phyloP scores from a whole-genome alignment of 2,888 invertebrate species.

The Napeogenes sylphis region DNA sequence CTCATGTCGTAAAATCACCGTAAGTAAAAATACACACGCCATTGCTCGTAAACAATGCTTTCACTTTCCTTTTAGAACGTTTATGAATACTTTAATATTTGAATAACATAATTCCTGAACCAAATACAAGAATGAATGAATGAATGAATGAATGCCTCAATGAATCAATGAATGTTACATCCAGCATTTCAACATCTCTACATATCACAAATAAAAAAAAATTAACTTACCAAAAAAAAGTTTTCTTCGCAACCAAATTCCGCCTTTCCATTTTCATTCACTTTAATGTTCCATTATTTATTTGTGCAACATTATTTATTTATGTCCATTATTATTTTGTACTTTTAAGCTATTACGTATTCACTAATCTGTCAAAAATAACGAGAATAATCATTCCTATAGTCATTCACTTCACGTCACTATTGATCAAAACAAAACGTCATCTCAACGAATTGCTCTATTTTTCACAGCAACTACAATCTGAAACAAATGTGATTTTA shows the following conservation, averaged over 20 bases:
- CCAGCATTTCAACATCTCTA: too few species aligned
- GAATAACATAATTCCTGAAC: too few species aligned
- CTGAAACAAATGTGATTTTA: constrained; percentile 32
- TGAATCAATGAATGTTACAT: too few species aligned
- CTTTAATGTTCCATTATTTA: constrained; percentile 16
- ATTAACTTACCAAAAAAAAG: constrained; percentile 20
- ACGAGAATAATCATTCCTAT: constrained; percentile 23
- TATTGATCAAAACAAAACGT: constrained; percentile 19
- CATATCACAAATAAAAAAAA: too few species aligned
- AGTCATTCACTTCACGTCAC: constrained; percentile 27
- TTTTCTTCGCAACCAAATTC: constrained; percentile 39
- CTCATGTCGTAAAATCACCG: constrained; percentile 19
- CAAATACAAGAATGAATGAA: too few species aligned
- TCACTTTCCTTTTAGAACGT: background rate
- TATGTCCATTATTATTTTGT: constrained; percentile 25
- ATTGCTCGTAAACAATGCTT: constrained; percentile 13
- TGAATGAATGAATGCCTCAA: too few species aligned
- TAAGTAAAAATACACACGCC: constrained; percentile 11
- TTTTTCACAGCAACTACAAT: constrained; percentile 16
- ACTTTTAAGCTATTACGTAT: constrained; percentile 11
- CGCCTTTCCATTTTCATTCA: constrained; percentile 50
- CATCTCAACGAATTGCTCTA: constrained; percentile 12
- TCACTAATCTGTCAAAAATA: constrained; percentile 19
- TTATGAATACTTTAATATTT: too few species aligned
- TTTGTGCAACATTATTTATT: constrained; percentile 13